Evolutionary conservation across 2,888 invertebrate species (phyloP).

Genomic region (Coenonympha glycerion): DNA sequence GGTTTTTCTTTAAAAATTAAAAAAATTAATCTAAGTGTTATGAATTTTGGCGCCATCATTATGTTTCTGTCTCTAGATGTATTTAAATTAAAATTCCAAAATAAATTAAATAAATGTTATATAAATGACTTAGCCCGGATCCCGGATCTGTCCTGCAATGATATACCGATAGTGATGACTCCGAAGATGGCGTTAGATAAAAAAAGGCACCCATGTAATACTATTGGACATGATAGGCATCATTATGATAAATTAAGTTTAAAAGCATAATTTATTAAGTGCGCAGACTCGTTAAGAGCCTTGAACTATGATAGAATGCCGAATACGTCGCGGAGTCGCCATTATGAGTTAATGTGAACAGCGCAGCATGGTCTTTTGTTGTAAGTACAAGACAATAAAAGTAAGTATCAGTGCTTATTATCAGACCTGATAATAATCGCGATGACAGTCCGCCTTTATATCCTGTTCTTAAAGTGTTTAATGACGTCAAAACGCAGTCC

Average conservation of each 20-base stretch:
- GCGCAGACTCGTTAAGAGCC: slow-evolving; percentile 34
- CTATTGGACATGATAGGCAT: not conserved
- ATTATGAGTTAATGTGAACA: slow-evolving; percentile 52
- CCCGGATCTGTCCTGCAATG: too few relatives aligned
- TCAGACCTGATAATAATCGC: slow-evolving; percentile 3
- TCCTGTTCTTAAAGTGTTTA: not conserved
- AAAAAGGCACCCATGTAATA: not conserved
- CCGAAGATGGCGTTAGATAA: too few relatives aligned
- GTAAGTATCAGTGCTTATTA: too few relatives aligned
- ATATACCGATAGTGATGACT: too few relatives aligned
- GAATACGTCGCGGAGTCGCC: slow-evolving; percentile 54
- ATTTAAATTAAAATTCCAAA: too few relatives aligned
- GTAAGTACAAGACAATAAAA: too few relatives aligned
- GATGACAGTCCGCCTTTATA: slow-evolving; percentile 4
- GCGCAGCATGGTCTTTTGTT: slow-evolving; percentile 31
- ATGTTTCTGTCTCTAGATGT: too few relatives aligned
- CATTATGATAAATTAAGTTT: not conserved
- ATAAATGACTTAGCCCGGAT: too few relatives aligned
- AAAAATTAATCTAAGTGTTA: too few relatives aligned
- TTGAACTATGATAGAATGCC: slow-evolving; percentile 59
- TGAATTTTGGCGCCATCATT: too few relatives aligned
- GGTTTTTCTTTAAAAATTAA: too few relatives aligned
- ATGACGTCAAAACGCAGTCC: not conserved
- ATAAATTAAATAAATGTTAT: too few relatives aligned
- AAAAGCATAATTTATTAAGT: slow-evolving; percentile 5